Conservation (phyloP, 2,113 vertebrate species). For the Prionailurus viverrinus region DNA sequence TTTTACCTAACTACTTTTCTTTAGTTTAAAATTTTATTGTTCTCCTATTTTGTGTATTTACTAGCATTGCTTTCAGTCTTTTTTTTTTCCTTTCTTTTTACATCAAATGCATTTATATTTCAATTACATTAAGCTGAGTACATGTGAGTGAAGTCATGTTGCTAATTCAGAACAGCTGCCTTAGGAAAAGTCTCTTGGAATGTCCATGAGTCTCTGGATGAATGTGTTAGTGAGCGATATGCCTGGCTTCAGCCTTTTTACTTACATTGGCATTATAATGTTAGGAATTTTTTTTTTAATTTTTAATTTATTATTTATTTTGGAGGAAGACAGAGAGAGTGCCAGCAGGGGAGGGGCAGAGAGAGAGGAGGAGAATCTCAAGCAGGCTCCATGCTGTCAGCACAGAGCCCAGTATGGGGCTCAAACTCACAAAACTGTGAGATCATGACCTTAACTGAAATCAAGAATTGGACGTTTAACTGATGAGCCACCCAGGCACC, state of each 20-base stretch:
- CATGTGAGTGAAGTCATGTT: background rate
- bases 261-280: background rate
- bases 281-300: background rate
- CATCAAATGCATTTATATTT: background rate
- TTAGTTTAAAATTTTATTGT: background rate
- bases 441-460: no score
- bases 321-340: no score
- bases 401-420: no score
- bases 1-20: background rate
- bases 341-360: no score
- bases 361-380: no score
- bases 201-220: background rate
- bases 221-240: background rate
- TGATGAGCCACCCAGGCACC: no score
- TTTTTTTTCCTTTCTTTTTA: background rate
- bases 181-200: background rate
- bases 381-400: no score
- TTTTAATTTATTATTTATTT: no score
- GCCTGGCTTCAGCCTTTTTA: background rate
- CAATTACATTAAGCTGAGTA: background rate
- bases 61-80: background rate
- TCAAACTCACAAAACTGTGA: no score
- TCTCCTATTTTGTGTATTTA: background rate
- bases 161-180: background rate
- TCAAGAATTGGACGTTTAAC: no score